Conservation (phyloP, 2,888 invertebrate genomes). For the Chesias legatella region DNA sequence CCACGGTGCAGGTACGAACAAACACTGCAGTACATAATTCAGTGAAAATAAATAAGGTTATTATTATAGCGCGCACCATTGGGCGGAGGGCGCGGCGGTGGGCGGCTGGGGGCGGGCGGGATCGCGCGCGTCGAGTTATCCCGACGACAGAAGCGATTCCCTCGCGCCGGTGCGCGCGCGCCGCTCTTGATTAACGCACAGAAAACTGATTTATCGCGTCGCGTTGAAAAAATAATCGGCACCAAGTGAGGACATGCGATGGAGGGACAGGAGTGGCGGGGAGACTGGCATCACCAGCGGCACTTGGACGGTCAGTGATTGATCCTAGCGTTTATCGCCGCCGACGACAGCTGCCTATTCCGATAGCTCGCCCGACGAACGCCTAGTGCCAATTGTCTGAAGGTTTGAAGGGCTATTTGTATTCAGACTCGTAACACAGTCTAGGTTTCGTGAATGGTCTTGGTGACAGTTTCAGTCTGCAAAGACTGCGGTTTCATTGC, state of each 20-base stretch:
- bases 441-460: no score
- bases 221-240: slow-evolving; percentile 77
- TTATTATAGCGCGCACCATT: slow-evolving; percentile 40
- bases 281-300: slow-evolving; percentile 70
- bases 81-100: slow-evolving; percentile 56
- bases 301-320: slow-evolving; percentile 71
- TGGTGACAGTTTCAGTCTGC: no score
- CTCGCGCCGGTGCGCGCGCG: slow-evolving; percentile 74
- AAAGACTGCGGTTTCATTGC: no score
- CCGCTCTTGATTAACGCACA: slow-evolving; percentile 62
- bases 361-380: not conserved
- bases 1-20: slow-evolving; percentile 42
- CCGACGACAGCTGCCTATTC: slow-evolving; percentile 21
- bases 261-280: slow-evolving; percentile 77
- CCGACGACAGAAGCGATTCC: slow-evolving; percentile 88
- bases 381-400: slow-evolving; percentile 11
- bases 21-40: slow-evolving; percentile 55
- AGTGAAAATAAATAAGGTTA: slow-evolving; percentile 53
- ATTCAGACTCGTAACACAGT: not conserved
- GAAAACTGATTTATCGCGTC: slow-evolving; percentile 77
- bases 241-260: slow-evolving; percentile 65
- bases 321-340: slow-evolving; percentile 36
- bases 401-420: slow-evolving; percentile 13
- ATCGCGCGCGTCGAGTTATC: slow-evolving; percentile 75
- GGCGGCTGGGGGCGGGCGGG: slow-evolving; percentile 46